phyloP scores from a whole-genome alignment of 2,113 vertebrate species.

The Conger conger region DNA sequence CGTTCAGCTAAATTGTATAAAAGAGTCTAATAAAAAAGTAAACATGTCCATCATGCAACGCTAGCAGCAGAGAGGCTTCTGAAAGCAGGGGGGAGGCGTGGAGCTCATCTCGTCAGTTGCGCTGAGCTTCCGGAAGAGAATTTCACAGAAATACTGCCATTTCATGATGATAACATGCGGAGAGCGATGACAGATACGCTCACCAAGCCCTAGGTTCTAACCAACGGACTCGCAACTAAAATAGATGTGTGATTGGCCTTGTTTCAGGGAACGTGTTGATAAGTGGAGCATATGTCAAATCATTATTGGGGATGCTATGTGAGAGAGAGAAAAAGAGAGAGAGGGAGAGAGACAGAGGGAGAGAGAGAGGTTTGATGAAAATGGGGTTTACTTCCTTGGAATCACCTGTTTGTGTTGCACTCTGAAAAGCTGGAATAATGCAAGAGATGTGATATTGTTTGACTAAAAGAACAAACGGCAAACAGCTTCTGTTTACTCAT shows the following conservation, averaged over 20 bases:
- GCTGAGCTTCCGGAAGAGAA: constrained; percentile 56
- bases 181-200: constrained; percentile 59
- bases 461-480: neutral
- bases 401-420: neutral
- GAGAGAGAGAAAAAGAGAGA: constrained; percentile 33
- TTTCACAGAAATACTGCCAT: constrained; percentile 51
- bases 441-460: neutral
- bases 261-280: constrained; percentile 71
- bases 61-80: neutral
- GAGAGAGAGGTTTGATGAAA: constrained; percentile 26
- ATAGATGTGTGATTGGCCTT: constrained; percentile 72
- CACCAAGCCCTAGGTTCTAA: constrained; percentile 56
- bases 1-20: constrained; percentile 3
- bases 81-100: neutral
- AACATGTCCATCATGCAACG: neutral
- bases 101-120: neutral
- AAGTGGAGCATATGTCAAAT: constrained; percentile 66
- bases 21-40: neutral
- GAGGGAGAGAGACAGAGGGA: constrained; percentile 33
- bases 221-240: constrained; percentile 64
- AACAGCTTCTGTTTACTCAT: neutral
- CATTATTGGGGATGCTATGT: constrained; percentile 64
- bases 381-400: constrained; percentile 47
- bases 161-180: constrained; percentile 50
- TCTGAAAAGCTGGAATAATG: neutral